Conservation (phyloP, 2,888 invertebrate genomes). For the Eristalis tenax region DNA sequence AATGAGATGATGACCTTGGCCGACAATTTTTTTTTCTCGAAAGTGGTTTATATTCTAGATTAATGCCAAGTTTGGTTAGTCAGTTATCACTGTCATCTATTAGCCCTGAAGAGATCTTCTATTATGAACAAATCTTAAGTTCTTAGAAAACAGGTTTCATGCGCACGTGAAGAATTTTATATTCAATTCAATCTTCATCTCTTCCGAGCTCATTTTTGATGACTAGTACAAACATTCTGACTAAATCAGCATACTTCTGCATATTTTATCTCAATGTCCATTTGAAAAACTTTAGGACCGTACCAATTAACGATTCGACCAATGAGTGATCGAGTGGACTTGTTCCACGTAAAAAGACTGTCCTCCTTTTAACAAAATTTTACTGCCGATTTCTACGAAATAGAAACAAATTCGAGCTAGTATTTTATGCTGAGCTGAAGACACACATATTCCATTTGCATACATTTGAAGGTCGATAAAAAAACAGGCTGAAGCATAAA, state of each 20-base stretch:
- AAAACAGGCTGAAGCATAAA: neutral
- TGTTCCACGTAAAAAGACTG: neutral
- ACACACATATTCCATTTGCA: neutral
- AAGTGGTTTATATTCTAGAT: too few species aligned
- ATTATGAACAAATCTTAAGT: too few species aligned
- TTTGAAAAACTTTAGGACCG: neutral
- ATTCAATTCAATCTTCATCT: too few species aligned
- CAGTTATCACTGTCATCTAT: too few species aligned
- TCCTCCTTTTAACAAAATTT: neutral
- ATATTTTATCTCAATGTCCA: neutral
- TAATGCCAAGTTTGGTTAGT: too few species aligned
- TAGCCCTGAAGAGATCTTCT: too few species aligned
- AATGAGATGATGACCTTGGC: too few species aligned
- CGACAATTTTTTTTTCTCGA: too few species aligned
- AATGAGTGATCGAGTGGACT: neutral
- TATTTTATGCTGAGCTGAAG: conserved; percentile 11
- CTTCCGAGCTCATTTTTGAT: neutral
- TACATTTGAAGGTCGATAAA: neutral
- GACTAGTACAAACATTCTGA: neutral
- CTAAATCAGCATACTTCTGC: neutral
- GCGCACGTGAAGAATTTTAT: too few species aligned
- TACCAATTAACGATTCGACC: neutral
- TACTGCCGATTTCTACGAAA: conserved; percentile 11
- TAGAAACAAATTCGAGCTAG: conserved; percentile 13
- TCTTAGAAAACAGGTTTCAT: too few species aligned